Evolutionary conservation across 2,888 invertebrate genomes (phyloP).

Genomic region (Tetranychus piercei): DNA sequence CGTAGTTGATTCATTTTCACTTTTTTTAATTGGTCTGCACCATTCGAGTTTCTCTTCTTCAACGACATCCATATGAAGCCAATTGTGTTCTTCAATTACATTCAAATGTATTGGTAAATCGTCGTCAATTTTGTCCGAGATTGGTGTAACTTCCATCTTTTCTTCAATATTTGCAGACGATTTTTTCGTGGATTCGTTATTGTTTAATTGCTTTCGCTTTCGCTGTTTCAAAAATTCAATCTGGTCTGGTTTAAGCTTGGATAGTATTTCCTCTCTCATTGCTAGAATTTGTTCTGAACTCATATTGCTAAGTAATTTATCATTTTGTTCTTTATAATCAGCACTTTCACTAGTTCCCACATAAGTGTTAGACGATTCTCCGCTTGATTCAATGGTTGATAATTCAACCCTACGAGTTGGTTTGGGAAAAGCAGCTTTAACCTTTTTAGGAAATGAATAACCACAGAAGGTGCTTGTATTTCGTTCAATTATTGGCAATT

Average conservation of each 20-base stretch:
- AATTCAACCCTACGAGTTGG: not conserved
- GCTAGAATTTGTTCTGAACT: slow-evolving; percentile 15
- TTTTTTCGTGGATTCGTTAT: not conserved
- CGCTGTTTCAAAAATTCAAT: slow-evolving; percentile 17
- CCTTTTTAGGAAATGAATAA: not conserved
- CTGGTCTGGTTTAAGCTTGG: slow-evolving; percentile 15
- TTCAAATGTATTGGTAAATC: slow-evolving; percentile 15
- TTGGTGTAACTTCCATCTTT: not conserved
- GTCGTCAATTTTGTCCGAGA: not conserved
- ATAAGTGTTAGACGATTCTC: not conserved
- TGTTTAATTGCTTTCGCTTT: slow-evolving; percentile 3
- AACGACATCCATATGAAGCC: slow-evolving; percentile 21
- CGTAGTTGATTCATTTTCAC: not conserved
- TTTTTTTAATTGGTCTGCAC: slow-evolving; percentile 11
- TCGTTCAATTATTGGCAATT: slow-evolving; percentile 1
- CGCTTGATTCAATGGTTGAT: not conserved
- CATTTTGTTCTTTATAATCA: slow-evolving; percentile 14
- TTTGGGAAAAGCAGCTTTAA: not conserved
- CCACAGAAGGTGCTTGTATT: not conserved
- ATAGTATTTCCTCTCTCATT: slow-evolving; percentile 14
- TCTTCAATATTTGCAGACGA: not conserved
- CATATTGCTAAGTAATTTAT: slow-evolving; percentile 14
- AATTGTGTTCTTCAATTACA: slow-evolving; percentile 17
- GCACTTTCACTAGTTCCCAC: slow-evolving; percentile 12
- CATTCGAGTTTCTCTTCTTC: slow-evolving; percentile 21